Base-by-base conservation (phyloP, 37 sponge, comb jelly and placozoan genomes). In the Tethya wilhelma region DNA sequence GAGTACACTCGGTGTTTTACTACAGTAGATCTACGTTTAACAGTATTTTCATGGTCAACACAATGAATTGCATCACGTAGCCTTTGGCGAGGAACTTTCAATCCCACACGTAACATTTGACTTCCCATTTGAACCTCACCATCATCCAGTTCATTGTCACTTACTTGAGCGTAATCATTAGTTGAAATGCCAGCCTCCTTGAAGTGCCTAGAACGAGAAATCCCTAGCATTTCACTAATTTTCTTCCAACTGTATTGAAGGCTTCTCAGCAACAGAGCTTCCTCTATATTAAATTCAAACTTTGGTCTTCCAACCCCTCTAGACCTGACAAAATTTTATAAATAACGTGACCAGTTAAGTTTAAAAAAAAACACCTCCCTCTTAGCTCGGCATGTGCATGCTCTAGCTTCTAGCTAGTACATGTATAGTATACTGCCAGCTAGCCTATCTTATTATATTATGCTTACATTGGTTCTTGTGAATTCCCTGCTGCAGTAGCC, bases 61-160 rank as follows among this genome's bases (percentile, higher is more conserved):
- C 74, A 39, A 68, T 86, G 87, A 37, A 86, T 79, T 11, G 63
- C n/a, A n/a, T 36, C 73, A 34, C 86, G 73, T 30, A 86, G 43
- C 12, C 40, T 17, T 45, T 17, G 2, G 4, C 86, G 26, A 7
- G 79, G 46, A 8, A 86, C 73, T 32, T 59, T 57, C 17, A 86
- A 64, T 2, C 74, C 74, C 14, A 43, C 4, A 2, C 56, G 45
- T 0, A 2, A 25, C 0, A 86, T 12, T 7, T 71, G 71, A 26
- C 79, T 74, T 53, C 5, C 0, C 22, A 86, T 17, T 40, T 79
- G 26, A 0, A 71, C 64, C 44, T 86, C 86, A 56, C 86, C 86
- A 78, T 19, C 49, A 62, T 73, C 74, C 28, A 82, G 55, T 11
- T 60, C 30, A 8, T 2, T 5, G 29, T 63, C 56, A 34, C 56